Conservation (phyloP, 1,140 invertebrate genomes). For the Yoshiicerus persimilis region DNA sequence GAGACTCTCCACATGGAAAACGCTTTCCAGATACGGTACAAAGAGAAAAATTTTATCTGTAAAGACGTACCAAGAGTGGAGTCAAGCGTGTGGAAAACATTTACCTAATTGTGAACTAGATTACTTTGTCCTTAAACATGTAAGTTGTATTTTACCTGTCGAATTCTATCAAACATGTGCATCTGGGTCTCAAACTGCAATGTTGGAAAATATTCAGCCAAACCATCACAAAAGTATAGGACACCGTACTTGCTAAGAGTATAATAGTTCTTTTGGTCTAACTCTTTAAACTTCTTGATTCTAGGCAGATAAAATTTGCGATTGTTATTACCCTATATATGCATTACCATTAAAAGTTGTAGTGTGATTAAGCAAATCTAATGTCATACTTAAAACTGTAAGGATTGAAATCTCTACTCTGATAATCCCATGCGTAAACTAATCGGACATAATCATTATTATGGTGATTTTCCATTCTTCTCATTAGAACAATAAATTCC, state of each 20-base stretch:
- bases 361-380: not conserved
- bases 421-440: not conserved
- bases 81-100: not conserved
- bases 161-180: constrained; percentile 40
- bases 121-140: not conserved
- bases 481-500: constrained; percentile 36
- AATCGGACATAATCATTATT: constrained; percentile 45
- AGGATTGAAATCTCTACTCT: constrained; percentile 39
- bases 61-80: not conserved
- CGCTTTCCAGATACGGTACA: constrained; percentile 77
- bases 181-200: constrained; percentile 42
- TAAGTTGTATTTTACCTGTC: constrained; percentile 22
- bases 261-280: constrained; percentile 29
- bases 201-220: constrained; percentile 28
- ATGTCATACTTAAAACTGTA: constrained; percentile 38
- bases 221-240: constrained; percentile 31
- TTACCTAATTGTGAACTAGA: not conserved
- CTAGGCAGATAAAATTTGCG: not conserved
- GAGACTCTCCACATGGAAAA: constrained; percentile 78
- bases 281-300: constrained; percentile 30
- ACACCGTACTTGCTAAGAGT: constrained; percentile 46
- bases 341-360: no score
- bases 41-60: constrained; percentile 70
- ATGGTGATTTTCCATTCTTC: constrained; percentile 33
- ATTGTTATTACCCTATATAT: no score